These are phyloP conservation scores for Misgurnus anguillicaudatus DNA, from an alignment of 2,113 vertebrate genomes.

Conservation along the genomic window DNA sequence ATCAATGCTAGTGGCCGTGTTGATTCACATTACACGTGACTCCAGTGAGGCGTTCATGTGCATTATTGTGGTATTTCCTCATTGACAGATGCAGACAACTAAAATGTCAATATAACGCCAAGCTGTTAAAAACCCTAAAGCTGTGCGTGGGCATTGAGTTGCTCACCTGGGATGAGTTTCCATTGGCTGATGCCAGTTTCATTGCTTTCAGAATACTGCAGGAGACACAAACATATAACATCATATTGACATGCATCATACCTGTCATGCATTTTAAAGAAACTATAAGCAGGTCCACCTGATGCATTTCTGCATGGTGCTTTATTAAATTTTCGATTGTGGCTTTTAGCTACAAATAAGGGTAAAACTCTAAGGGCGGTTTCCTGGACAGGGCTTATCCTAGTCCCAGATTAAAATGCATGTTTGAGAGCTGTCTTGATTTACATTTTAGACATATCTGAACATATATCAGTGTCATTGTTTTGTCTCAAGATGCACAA, in stretches of 20 bases:
- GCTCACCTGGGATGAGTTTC: slow-evolving; percentile 87
- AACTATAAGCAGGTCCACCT: no score
- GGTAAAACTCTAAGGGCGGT: no score
- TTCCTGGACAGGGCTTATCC: no score
- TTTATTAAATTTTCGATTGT: no score
- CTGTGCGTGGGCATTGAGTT: not conserved
- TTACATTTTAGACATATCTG: no score
- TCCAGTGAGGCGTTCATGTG: slow-evolving; percentile 57
- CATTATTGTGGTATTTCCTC: slow-evolving; percentile 54
- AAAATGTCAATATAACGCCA: slow-evolving; percentile 3
- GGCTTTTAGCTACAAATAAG: no score
- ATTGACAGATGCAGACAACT: slow-evolving; percentile 45
- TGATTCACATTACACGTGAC: slow-evolving; percentile 61
- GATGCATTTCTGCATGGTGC: no score
- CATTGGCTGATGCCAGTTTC: slow-evolving; percentile 88
- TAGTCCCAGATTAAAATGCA: no score
- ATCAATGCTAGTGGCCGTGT: slow-evolving; percentile 56
- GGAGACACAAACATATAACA: slow-evolving; percentile 35
- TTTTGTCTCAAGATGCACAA: no score
- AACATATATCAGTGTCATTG: no score
- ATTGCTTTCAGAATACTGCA: slow-evolving; percentile 92
- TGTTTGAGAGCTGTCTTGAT: no score
- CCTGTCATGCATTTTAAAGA: no score
- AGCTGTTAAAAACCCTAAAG: slow-evolving; percentile 15
- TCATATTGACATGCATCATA: not conserved